Evolutionary conservation across 2,888 invertebrate genomes (phyloP), one percentile per base, ranked within the genome.

Genomic region (Coelopa pilipes): DNA sequence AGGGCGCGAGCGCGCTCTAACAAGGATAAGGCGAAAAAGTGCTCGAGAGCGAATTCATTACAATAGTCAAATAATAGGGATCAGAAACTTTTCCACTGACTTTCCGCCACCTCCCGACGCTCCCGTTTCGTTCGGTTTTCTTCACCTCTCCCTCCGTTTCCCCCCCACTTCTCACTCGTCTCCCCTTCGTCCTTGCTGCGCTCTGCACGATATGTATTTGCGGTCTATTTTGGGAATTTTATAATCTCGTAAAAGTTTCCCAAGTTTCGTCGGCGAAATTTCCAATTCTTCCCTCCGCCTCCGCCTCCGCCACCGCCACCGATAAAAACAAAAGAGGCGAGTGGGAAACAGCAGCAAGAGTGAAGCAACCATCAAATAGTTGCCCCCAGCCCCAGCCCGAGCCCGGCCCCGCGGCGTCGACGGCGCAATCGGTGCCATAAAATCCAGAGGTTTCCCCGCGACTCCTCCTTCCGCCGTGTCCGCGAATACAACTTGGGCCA

Each of bases 181-280:
- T 53, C n/a, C 13, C 2, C 53, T 53, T 53, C n/a, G 4, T 4
- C 2, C 34, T 4, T 34, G 2, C 34, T 34, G 2, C 34, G 2
- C 34, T 34, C 7, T 53, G 53, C n/a, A 9, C 60, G 24, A 34
- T 63, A 55, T 15, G 21, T 69, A 67, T 73, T 60, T 74, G 69
- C 65, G 72, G 67, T 73, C 73, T 73, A 70, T 73, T 70, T 34
- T 75, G 11, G 73, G 55, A 67, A 73, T 75, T 75, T 73, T 75
- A 70, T 75, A 75, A 75, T 75, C 75, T 75, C 73, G 67, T 73
- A 70, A 73, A 75, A 75, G 59, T 72, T 72, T 72, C 34, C 72
- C 69, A 70, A 74, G 72, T 72, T 68, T 72, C 45, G 21, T 68
- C 62, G 68, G 55, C 62, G 49, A 70, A 70, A 62, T 70, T 70